Conservation (phyloP, 2,113 vertebrate genomes). For the Dryoscopus gambensis region DNA sequence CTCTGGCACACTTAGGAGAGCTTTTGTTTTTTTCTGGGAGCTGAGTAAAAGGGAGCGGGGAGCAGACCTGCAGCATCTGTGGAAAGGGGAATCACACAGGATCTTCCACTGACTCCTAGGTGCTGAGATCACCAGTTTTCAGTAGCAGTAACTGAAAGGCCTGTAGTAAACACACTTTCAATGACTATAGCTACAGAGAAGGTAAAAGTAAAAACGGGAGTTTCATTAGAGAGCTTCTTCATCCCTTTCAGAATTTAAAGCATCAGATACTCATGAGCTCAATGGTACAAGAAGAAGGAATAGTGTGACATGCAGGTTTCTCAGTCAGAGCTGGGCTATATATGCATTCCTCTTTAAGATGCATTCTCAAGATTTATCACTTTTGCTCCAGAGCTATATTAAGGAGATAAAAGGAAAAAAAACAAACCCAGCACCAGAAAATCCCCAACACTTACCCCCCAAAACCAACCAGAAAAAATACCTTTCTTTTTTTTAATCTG, state of each 20-base stretch:
- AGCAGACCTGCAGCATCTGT: neutral
- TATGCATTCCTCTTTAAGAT: neutral
- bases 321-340: neutral
- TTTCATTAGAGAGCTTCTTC: neutral
- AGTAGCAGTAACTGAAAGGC: neutral
- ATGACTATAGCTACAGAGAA: neutral
- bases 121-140: neutral
- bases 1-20: neutral
- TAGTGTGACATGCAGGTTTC: neutral
- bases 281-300: neutral
- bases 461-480: neutral
- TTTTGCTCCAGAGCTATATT: neutral
- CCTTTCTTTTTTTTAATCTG: neutral
- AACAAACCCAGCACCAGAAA: too few species aligned
- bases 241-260: neutral
- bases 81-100: neutral
- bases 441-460: fast-evolving
- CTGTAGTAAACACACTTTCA: neutral
- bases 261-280: neutral
- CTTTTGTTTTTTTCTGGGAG: neutral
- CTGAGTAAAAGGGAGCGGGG: neutral
- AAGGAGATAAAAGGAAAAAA: neutral
- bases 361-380: neutral
- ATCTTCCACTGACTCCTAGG: neutral
- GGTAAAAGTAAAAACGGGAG: neutral